Conservation (phyloP, 2,888 invertebrate species). For the Coecobrya sp. region DNA sequence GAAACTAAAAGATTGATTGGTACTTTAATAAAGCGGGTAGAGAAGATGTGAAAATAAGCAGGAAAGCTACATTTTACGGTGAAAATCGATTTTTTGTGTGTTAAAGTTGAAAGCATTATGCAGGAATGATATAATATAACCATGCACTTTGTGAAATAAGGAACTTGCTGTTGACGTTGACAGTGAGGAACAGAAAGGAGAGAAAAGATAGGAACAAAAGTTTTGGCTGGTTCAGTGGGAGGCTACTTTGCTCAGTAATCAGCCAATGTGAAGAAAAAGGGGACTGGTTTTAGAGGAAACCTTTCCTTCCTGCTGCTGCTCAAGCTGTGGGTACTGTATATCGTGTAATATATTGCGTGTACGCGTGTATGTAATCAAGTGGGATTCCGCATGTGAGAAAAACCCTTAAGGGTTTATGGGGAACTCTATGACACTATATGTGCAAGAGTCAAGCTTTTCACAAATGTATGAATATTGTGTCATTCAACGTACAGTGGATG, state of each 20-base stretch:
- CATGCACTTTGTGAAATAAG: background rate
- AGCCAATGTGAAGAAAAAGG: conserved; percentile 73
- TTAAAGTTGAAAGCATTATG: background rate
- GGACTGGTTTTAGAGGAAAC: conserved; percentile 65
- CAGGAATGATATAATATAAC: background rate
- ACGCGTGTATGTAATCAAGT: background rate
- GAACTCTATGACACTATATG: too few relatives aligned
- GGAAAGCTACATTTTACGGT: background rate
- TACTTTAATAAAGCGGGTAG: background rate
- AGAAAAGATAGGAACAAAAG: background rate
- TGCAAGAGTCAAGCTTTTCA: too few relatives aligned
- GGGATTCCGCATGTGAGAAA: background rate
- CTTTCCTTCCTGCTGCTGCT: conserved; percentile 48
- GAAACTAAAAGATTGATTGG: background rate
- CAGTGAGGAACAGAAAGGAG: background rate
- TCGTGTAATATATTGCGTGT: background rate
- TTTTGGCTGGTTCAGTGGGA: conserved; percentile 59
- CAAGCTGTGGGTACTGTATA: background rate
- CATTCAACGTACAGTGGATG: too few relatives aligned
- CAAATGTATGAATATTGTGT: too few relatives aligned
- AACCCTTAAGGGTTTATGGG: background rate
- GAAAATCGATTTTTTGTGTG: background rate
- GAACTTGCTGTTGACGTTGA: conserved; percentile 3
- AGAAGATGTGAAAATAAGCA: background rate
- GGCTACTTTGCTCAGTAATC: conserved; percentile 47